phyloP scores from a whole-genome alignment of 2,888 invertebrate species.

The Iselma pallidipennis region DNA sequence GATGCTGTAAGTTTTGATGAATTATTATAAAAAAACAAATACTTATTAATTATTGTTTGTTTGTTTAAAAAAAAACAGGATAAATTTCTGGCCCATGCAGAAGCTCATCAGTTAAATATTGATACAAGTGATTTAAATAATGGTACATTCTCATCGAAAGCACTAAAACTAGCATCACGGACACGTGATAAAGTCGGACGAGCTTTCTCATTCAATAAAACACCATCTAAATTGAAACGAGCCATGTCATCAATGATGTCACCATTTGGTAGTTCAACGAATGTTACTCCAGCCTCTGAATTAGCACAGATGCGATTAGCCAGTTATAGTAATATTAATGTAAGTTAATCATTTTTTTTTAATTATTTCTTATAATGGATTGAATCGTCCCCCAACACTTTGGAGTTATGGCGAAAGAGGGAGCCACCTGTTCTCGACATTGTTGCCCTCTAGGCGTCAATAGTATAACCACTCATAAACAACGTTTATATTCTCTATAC shows the following conservation, averaged over 20 bases:
- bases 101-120: slow-evolving; percentile 83
- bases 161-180: slow-evolving; percentile 84
- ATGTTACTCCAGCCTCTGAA: slow-evolving; percentile 81
- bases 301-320: slow-evolving; percentile 84
- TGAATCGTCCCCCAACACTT: no score
- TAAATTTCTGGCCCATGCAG: slow-evolving; percentile 75
- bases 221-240: slow-evolving; percentile 89
- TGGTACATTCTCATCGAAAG: slow-evolving; percentile 87
- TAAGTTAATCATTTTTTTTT: no score
- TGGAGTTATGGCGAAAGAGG: no score
- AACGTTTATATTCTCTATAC: no score
- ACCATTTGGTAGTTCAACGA: slow-evolving; percentile 84
- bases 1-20: slow-evolving; percentile 74
- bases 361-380: no score
- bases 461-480: no score
- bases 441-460: no score
- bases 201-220: slow-evolving; percentile 94
- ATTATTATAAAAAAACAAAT: slow-evolving; percentile 36
- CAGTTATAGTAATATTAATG: slow-evolving; percentile 84
- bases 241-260: slow-evolving; percentile 95
- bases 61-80: slow-evolving; percentile 70
- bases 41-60: slow-evolving; percentile 17
- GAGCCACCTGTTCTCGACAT: no score
- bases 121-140: slow-evolving; percentile 85
- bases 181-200: slow-evolving; percentile 88